Percentiles rank a stretch among this genome's conserved stretches.
Evolutionary conservation across 2,888 invertebrate species (phyloP).

Genomic region (Hipparchia sbordonii): DNA sequence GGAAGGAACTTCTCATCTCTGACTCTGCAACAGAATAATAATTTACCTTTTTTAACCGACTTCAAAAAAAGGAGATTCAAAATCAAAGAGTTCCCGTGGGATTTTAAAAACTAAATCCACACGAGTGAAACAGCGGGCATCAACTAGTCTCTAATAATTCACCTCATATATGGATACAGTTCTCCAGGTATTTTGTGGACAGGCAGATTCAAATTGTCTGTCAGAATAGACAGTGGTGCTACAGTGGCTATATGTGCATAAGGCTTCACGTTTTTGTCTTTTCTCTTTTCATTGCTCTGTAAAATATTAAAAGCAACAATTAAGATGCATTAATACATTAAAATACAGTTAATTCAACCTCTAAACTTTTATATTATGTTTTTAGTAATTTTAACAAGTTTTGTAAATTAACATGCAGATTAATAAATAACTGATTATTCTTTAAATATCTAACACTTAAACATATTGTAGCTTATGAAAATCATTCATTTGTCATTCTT

Average conservation of each 20-base stretch:
- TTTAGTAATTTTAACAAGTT: no score
- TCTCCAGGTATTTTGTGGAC: conserved; percentile 87
- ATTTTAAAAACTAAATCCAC: not conserved
- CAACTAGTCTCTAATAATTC: conserved; percentile 33
- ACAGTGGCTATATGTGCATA: conserved; percentile 89
- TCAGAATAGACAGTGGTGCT: conserved; percentile 89
- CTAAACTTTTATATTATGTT: not conserved
- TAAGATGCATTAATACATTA: not conserved
- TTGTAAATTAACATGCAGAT: no score
- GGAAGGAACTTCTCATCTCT: conserved; percentile 89
- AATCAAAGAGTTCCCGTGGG: not conserved
- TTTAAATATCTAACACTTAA: no score
- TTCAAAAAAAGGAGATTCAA: no score
- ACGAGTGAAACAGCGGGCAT: no score
- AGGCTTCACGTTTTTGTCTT: conserved; percentile 68
- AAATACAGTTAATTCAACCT: not conserved
- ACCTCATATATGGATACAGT: conserved; percentile 84
- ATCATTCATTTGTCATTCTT: no score
- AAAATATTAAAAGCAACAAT: conserved; percentile 40
- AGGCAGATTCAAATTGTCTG: conserved; percentile 87
- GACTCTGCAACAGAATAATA: conserved; percentile 71
- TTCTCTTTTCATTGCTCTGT: conserved; percentile 49
- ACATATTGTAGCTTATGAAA: no score
- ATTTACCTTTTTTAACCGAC: no score
- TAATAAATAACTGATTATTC: no score